Conservation (phyloP, 2,113 vertebrate genomes). For the Amphilophus citrinellus region DNA sequence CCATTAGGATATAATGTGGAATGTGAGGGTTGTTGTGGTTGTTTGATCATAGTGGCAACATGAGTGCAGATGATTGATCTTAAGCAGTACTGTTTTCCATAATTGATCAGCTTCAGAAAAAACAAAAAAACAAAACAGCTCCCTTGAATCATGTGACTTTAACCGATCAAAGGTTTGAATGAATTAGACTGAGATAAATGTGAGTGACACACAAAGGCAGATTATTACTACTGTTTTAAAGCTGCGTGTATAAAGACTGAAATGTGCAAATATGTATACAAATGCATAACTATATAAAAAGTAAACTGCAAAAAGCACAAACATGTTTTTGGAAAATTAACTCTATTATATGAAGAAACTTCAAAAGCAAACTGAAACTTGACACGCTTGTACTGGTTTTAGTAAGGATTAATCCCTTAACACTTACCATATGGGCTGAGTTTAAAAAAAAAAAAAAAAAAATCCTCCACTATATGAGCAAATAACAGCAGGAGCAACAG, state of each 20-base stretch:
- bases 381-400: no score
- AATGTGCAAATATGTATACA: no score
- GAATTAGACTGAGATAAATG: not conserved
- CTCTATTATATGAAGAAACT: no score
- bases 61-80: not conserved
- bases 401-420: not conserved
- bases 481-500: not conserved
- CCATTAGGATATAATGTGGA: not conserved
- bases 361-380: no score
- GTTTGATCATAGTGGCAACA: not conserved
- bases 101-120: not conserved
- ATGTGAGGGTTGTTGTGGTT: not conserved
- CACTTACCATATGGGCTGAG: no score
- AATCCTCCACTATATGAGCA: not conserved
- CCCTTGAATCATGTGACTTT: not conserved
- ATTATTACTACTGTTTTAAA: no score
- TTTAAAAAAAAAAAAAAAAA: no score
- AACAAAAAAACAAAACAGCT: not conserved
- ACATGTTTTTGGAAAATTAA: no score
- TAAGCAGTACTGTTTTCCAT: not conserved
- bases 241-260: no score
- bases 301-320: no score
- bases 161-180: not conserved
- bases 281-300: no score
- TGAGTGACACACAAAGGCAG: no score